phyloP scores from a whole-genome alignment of 2,888 invertebrate species.

The Lamellibrachia columna region DNA sequence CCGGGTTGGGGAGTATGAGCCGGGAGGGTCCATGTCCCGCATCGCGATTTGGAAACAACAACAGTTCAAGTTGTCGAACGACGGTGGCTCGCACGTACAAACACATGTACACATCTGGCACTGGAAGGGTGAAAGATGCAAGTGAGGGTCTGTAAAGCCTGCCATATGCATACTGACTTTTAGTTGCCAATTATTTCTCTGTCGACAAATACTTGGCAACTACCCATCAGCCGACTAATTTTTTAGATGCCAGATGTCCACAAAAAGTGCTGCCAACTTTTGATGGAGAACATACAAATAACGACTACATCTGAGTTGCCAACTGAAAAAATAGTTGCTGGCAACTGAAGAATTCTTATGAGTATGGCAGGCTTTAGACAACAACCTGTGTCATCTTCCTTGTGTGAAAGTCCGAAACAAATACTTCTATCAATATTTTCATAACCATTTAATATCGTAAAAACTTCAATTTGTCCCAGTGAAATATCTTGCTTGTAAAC shows the following conservation, averaged over 20 bases:
- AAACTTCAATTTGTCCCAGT: neutral
- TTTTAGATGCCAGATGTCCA: too few relatives aligned
- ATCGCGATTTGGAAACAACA: slow-evolving; percentile 3
- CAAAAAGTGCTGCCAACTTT: too few relatives aligned
- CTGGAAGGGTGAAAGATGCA: neutral
- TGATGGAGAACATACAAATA: too few relatives aligned
- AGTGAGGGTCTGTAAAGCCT: neutral
- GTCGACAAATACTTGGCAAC: neutral
- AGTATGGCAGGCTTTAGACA: too few relatives aligned
- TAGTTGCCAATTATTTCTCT: neutral
- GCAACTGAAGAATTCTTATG: too few relatives aligned
- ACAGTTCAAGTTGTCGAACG: neutral
- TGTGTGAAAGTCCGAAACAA: neutral
- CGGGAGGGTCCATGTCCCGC: neutral
- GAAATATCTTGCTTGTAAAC: neutral
- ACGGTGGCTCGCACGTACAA: neutral
- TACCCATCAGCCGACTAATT: too few relatives aligned
- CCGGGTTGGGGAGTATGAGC: neutral
- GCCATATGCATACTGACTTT: neutral
- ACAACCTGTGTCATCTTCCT: too few relatives aligned
- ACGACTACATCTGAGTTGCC: too few relatives aligned
- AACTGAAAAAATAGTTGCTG: too few relatives aligned
- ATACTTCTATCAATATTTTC: neutral
- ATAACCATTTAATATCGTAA: neutral
- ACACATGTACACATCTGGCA: neutral